Evolutionary conservation across 1,140 invertebrate genomes (phyloP), one percentile per base, ranked within the genome.

Genomic region (Caenorhabditis brenneri): DNA sequence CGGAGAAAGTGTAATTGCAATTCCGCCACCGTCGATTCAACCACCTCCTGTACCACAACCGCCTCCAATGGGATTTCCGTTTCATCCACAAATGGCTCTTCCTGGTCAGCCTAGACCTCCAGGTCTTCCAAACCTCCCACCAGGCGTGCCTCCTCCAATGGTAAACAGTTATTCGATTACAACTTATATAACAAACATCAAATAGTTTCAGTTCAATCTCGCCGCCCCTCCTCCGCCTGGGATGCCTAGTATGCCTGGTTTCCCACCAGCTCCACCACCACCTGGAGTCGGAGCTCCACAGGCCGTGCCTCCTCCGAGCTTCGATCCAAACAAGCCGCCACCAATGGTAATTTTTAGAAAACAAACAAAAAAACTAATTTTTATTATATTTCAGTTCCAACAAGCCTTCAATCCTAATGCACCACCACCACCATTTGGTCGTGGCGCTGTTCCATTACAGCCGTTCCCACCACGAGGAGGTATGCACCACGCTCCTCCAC

Each of bases 1-100:
- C 19, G 39, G 60, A 16, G 81, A 69, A n/a, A 51, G 19, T 3
- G 22, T 74, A 5, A 42, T 74, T 24, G 16, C 65, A 2, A 27
- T 27, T 24, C 65, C 65, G 12, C 65, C 65, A 36, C 58, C 58
- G 24, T 12, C 33, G 7, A 27, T 42, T 33, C 65, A 74, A 51
- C 80, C 53, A 42, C 58, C 81, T n/a, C 58, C 81, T n/a, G 39
- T 49, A 15, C 58, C 58, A 65, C 60, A 83, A n/a, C 58, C 81
- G 6, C 60, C 74, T 31, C 39, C 51, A 55, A 31, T 74, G 33
- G 65, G 65, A 3, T 74, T 42, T 22, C 65, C 65, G 1, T 74
- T 74, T 29, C 65, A 74, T 42, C 65, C 33, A 2, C 65, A 74
- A 31, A 10, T 74, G 12, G 29, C 12, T 22, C 36, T 74, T 33